Conservation (phyloP, 2,113 vertebrate genomes). For the Nicator chloris region DNA sequence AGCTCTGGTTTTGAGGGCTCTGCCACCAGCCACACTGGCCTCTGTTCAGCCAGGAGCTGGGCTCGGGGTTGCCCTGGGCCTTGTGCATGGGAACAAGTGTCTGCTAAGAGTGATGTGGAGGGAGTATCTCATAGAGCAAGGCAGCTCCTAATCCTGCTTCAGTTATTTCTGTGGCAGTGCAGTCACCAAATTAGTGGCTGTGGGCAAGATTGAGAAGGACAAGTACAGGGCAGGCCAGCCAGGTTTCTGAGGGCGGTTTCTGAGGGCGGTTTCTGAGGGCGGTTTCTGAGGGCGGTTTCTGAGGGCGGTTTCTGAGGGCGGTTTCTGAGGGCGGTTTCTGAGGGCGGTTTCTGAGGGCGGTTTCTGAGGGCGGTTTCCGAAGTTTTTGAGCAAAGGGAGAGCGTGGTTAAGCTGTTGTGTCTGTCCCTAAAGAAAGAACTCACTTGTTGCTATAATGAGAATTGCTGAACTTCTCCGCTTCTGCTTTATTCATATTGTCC, state of each 20-base stretch:
- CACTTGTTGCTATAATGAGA: background rate
- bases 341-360: too few species aligned
- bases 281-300: too few species aligned
- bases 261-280: too few species aligned
- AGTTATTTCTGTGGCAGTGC: accelerated
- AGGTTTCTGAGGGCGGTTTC: background rate
- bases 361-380: too few species aligned
- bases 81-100: background rate
- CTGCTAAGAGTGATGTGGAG: background rate
- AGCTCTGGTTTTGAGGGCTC: background rate
- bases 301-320: too few species aligned
- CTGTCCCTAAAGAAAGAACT: background rate
- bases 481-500: background rate
- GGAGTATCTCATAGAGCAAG: background rate
- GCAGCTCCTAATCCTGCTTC: background rate
- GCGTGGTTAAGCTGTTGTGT: accelerated
- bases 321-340: too few species aligned
- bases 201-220: background rate
- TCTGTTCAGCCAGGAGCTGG: background rate
- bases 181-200: too few species aligned
- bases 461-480: background rate
- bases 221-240: background rate
- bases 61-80: accelerated
- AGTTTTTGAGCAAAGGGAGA: background rate
- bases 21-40: accelerated